phyloP scores from a whole-genome alignment of 2,113 vertebrate species.

The Alouatta palliata region DNA sequence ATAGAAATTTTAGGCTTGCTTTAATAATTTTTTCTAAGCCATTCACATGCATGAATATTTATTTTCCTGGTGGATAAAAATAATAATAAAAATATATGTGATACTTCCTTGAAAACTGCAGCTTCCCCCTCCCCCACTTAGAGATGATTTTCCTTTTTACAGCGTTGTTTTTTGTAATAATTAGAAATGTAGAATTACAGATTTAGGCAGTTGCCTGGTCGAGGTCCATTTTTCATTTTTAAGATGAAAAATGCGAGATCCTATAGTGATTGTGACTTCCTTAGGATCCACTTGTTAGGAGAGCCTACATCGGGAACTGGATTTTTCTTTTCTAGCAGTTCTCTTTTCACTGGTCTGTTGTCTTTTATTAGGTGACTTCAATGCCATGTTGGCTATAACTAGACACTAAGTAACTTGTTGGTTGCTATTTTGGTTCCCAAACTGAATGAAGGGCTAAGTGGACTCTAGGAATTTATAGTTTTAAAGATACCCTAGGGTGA shows the following conservation, averaged over 20 bases:
- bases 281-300: not conserved
- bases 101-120: not conserved
- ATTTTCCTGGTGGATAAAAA: not conserved
- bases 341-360: not conserved
- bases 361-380: slow-evolving; percentile 24
- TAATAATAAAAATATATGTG: not conserved
- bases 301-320: not conserved
- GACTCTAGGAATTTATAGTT: not conserved
- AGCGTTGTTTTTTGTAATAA: not conserved
- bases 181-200: slow-evolving; percentile 33
- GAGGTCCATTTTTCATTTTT: not conserved
- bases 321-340: slow-evolving; percentile 37
- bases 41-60: not conserved
- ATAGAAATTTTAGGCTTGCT: no score
- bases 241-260: not conserved
- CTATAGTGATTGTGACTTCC: not conserved
- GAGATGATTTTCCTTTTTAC: slow-evolving; percentile 10
- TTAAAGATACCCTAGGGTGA: not conserved
- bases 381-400: not conserved
- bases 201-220: not conserved
- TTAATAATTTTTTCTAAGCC: no score
- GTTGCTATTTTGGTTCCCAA: not conserved
- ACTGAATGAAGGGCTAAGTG: not conserved
- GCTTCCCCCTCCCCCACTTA: not conserved
- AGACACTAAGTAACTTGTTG: not conserved